These are phyloP conservation scores for Mimachlamys varia DNA, from an alignment of 2,888 invertebrate species.

Conservation along the genomic window DNA sequence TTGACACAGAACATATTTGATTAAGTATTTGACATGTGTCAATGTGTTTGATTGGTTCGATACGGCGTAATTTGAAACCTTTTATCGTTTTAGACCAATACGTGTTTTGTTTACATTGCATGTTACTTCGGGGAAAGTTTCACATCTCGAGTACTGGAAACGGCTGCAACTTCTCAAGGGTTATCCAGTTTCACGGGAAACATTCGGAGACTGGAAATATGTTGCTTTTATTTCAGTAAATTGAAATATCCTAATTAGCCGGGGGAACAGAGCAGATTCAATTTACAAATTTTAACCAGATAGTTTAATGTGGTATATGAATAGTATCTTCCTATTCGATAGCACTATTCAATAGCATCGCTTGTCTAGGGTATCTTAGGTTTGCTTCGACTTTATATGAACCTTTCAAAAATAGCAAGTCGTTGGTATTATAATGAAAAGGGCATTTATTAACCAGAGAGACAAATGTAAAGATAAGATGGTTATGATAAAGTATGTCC, in stretches of 20 bases:
- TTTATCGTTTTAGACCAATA: slow-evolving; percentile 43
- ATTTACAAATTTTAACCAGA: neutral
- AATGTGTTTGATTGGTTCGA: slow-evolving; percentile 44
- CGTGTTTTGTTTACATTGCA: slow-evolving; percentile 24
- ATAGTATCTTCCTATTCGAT: no score
- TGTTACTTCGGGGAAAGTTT: slow-evolving; percentile 28
- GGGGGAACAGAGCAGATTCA: neutral
- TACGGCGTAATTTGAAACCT: slow-evolving; percentile 53
- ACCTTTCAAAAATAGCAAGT: no score
- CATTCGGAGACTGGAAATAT: slow-evolving; percentile 4
- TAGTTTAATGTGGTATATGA: neutral
- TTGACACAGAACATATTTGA: slow-evolving; percentile 33
- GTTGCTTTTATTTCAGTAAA: neutral
- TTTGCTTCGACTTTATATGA: no score
- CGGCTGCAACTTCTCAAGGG: slow-evolving; percentile 30
- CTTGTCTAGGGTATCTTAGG: no score
- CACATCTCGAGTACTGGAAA: slow-evolving; percentile 23
- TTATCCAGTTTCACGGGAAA: neutral
- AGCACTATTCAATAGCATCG: no score
- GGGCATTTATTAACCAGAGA: no score
- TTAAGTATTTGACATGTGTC: slow-evolving; percentile 45
- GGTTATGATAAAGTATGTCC: no score
- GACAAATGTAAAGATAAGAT: no score
- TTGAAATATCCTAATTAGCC: neutral
- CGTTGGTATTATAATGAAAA: no score